Base-by-base conservation (phyloP, 2,888 invertebrate genomes). In the Troglohyphantes excavatus region DNA sequence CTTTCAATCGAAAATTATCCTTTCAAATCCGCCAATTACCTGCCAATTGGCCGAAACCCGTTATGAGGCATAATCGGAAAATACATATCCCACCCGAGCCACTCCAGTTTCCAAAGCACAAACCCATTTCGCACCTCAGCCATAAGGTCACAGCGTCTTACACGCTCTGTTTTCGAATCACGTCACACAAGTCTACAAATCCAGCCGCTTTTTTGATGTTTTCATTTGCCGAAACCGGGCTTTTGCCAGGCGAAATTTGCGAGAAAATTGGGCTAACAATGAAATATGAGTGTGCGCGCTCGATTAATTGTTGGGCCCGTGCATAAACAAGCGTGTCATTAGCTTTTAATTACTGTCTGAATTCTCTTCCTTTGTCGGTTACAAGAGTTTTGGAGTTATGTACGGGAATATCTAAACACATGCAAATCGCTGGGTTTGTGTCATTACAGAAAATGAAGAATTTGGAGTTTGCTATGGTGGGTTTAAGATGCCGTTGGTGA, bases 191-290 rank as follows among this genome's bases (percentile, higher is more conserved):
- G n/a, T n/a, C 27, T 75, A 9, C 33, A 33, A 33, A 65, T 79
- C 68, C 67, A 27, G 27, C 19, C 7, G 67, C 19, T 83, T 46
- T 21, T 33, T n/a, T 76, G 79, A 81, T 39, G 53, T 33, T 67
- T 76, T 68, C 59, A 70, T 68, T n/a, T 68, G 11, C 53, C 23
- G 33, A 67, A 59, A 68, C 65, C 65, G 65, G 63, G 65, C 43
- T 39, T 39, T 78, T 39, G 3, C 26, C 33, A 67, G 33, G 84
- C 75, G 21, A 67, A 26, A 78, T 65, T 61, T 53, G 11, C 33
- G 19, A 29, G 29, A 65, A 43, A 86, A 79, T 86, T 72, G 78
- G 86, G 86, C 72, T 86, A 73, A 63, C 72, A 43, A 78, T 79
- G 86, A 79, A 72, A 72, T 78, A 86, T 79, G 78, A 79, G 43